Conservation (phyloP, 2,888 invertebrate genomes). For the Lumbricus terrestris region DNA sequence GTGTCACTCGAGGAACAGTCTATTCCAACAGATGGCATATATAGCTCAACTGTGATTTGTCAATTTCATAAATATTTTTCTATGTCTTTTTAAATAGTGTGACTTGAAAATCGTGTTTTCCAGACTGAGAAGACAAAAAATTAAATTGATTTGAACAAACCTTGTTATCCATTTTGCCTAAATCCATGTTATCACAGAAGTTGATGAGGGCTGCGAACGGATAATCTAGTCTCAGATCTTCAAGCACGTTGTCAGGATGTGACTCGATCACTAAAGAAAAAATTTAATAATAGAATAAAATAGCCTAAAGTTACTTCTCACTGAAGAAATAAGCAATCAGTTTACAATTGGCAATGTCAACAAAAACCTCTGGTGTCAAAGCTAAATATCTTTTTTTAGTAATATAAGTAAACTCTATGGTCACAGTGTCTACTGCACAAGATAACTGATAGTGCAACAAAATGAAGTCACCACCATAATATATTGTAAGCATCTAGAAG, state of each 20-base stretch:
- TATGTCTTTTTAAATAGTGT: neutral
- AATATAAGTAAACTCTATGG: no score
- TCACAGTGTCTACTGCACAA: no score
- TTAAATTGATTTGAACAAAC: constrained; percentile 38
- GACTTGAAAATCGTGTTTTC: neutral
- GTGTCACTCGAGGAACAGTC: no score
- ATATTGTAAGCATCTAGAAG: no score
- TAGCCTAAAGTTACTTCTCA: no score
- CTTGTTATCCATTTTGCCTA: constrained; percentile 72
- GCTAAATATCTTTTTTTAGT: no score
- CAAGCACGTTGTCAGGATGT: constrained; percentile 86
- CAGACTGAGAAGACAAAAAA: neutral
- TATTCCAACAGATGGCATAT: neutral
- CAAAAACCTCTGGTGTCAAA: no score
- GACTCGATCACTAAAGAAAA: constrained; percentile 73
- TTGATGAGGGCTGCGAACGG: constrained; percentile 78
- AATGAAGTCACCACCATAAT: no score
- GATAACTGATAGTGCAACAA: no score
- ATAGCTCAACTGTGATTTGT: neutral
- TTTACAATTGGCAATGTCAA: no score
- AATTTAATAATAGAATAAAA: neutral
- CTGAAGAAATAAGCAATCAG: no score
- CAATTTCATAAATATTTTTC: neutral
- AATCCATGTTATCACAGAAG: constrained; percentile 73
- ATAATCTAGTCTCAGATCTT: constrained; percentile 80